Percentiles rank a stretch among this genome's conserved stretches.
Conservation (phyloP, 2,888 invertebrate species). For the Drosophila tripunctata region DNA sequence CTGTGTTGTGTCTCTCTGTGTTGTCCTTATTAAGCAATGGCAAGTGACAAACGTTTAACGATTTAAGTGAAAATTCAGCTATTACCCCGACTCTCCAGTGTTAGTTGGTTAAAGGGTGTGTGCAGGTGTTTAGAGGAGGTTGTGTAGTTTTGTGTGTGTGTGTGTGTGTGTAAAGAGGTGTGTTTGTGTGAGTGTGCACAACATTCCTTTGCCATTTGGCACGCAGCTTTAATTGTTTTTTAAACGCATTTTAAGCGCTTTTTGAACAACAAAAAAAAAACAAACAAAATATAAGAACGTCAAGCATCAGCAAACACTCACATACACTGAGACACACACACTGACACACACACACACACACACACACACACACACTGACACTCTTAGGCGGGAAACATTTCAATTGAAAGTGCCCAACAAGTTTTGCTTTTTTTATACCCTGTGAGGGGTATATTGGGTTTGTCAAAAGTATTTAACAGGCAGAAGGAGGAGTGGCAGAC, state of each 20-base stretch:
- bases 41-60: constrained; percentile 47
- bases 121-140: neutral
- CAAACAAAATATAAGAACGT: constrained; percentile 25
- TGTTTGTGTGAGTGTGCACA: constrained; percentile 9
- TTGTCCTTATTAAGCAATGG: constrained; percentile 59
- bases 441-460: too few relatives aligned
- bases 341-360: constrained; percentile 16
- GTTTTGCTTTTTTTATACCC: constrained; percentile 24
- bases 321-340: constrained; percentile 26
- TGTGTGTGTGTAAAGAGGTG: neutral
- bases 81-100: constrained; percentile 22
- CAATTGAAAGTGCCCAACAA: constrained; percentile 8
- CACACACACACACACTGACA: constrained; percentile 30
- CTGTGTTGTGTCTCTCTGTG: neutral
- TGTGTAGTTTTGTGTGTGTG: constrained; percentile 1
- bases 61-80: constrained; percentile 35
- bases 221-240: constrained; percentile 71
- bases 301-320: constrained; percentile 54
- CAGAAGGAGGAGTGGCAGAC: too few relatives aligned
- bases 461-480: too few relatives aligned
- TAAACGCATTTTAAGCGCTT: constrained; percentile 69
- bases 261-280: constrained; percentile 49
- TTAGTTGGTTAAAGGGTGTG: neutral
- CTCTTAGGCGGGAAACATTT: constrained; percentile 33
- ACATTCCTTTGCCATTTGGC: constrained; percentile 31